These are phyloP conservation scores for Muscicapa striata DNA, from an alignment of 2,797 vertebrate species.

Conservation along the genomic window DNA sequence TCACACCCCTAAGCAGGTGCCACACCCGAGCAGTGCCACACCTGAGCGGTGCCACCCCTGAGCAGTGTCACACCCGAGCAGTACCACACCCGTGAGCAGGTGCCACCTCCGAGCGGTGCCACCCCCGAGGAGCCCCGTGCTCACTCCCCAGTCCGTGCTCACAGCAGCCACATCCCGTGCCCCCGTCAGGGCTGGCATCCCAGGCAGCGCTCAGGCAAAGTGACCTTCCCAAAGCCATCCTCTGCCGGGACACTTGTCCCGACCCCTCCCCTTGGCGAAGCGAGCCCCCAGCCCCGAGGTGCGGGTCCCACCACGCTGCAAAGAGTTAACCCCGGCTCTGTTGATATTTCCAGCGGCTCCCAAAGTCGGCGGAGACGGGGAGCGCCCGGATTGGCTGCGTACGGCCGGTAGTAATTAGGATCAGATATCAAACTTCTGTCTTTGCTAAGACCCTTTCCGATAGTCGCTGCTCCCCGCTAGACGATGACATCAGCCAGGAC, in stretches of 20 bases:
- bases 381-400: conserved; percentile 75
- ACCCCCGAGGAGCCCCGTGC: background rate
- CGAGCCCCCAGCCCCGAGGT: fast-evolving
- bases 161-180: fast-evolving
- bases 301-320: background rate
- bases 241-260: fast-evolving
- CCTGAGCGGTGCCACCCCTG: too few species aligned
- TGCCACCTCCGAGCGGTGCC: too few species aligned
- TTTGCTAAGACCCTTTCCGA: conserved; percentile 76
- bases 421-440: conserved; percentile 82
- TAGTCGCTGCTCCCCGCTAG: conserved; percentile 76
- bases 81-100: too few species aligned
- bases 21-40: too few species aligned
- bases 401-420: conserved; percentile 78
- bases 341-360: conserved; percentile 27
- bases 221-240: too few species aligned
- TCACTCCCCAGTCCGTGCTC: fast-evolving
- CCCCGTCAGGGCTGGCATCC: background rate
- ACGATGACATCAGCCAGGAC: conserved; percentile 83
- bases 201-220: fast-evolving
- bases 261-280: fast-evolving
- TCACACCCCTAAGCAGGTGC: too few species aligned
- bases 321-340: conserved; percentile 71
- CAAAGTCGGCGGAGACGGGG: conserved; percentile 25
- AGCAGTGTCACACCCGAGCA: too few species aligned